Conservation (phyloP, 2,888 invertebrate genomes). For the Ichneumoninae sp. region DNA sequence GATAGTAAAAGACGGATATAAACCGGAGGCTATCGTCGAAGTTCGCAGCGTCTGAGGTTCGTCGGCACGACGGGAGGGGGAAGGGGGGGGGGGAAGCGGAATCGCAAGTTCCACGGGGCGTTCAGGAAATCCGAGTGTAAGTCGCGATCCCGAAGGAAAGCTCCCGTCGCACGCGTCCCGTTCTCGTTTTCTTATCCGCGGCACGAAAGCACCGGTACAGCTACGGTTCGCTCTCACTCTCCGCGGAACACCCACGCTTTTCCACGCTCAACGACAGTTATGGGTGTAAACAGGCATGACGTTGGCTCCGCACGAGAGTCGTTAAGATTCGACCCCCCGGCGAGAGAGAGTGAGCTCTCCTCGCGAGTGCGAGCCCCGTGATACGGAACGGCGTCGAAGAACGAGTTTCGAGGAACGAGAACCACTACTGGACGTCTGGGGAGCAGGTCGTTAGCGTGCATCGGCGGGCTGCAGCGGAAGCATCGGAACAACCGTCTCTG, state of each 20-base stretch:
- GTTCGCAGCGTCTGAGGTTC: background rate
- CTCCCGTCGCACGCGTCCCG: slow-evolving; percentile 18
- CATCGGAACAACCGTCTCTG: slow-evolving; percentile 8
- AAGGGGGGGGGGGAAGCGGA: background rate
- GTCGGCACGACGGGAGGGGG: background rate
- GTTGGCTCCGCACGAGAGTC: slow-evolving; percentile 77
- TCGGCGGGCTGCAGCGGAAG: slow-evolving; percentile 20
- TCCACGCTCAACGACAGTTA: slow-evolving; percentile 77
- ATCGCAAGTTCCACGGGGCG: slow-evolving; percentile 35
- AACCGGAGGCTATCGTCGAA: slow-evolving; percentile 1
- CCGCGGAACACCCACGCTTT: slow-evolving; percentile 76
- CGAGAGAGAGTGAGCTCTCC: slow-evolving; percentile 67
- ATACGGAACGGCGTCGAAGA: slow-evolving; percentile 72
- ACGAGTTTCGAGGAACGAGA: slow-evolving; percentile 77
- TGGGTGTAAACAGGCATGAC: slow-evolving; percentile 79
- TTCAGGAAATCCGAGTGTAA: slow-evolving; percentile 62
- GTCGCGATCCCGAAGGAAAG: slow-evolving; percentile 40
- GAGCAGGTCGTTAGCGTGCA: slow-evolving; percentile 48
- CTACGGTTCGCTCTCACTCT: slow-evolving; percentile 17
- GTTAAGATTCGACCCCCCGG: slow-evolving; percentile 79
- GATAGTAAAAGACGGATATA: background rate
- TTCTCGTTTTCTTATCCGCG: slow-evolving; percentile 39
- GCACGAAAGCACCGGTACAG: slow-evolving; percentile 26
- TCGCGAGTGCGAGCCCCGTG: slow-evolving; percentile 71
- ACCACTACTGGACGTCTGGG: slow-evolving; percentile 76